phyloP scores from a whole-genome alignment of 2,113 vertebrate genomes.

The Tachuris rubrigastra region DNA sequence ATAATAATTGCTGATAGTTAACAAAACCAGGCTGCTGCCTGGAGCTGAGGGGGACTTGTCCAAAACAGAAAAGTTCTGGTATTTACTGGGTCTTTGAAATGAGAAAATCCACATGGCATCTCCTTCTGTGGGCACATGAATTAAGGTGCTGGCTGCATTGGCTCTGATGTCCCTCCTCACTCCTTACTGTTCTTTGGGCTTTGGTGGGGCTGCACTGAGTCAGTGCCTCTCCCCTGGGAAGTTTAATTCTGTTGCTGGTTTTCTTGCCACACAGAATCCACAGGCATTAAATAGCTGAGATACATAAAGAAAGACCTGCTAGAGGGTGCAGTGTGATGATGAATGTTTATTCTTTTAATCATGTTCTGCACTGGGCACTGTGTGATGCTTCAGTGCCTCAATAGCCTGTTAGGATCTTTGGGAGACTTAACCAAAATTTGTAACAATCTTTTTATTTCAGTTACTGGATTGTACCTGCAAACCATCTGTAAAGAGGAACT shows the following conservation, averaged over 20 bases:
- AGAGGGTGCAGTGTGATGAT: neutral
- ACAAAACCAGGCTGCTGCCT: neutral
- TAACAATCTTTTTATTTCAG: neutral
- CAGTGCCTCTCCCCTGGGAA: neutral
- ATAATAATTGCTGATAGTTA: neutral
- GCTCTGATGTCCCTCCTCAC: neutral
- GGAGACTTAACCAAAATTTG: neutral
- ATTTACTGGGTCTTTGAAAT: neutral
- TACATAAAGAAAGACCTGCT: neutral
- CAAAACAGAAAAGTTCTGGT: neutral
- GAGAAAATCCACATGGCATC: neutral
- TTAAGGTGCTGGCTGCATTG: rapidly evolving
- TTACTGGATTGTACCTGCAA: neutral
- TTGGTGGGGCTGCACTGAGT: neutral
- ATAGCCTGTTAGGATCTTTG: neutral
- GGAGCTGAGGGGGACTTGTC: neutral
- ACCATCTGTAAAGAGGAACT: neutral
- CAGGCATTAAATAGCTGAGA: neutral
- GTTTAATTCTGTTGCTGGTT: neutral
- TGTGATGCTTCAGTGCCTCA: neutral
- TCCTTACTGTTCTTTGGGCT: neutral
- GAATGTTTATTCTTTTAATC: neutral
- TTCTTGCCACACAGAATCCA: neutral
- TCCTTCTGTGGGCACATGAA: rapidly evolving
- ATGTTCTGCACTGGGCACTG: neutral